These are phyloP conservation scores for Trogon surrucura DNA, from an alignment of 2,113 vertebrate genomes.

Conservation along the genomic window DNA sequence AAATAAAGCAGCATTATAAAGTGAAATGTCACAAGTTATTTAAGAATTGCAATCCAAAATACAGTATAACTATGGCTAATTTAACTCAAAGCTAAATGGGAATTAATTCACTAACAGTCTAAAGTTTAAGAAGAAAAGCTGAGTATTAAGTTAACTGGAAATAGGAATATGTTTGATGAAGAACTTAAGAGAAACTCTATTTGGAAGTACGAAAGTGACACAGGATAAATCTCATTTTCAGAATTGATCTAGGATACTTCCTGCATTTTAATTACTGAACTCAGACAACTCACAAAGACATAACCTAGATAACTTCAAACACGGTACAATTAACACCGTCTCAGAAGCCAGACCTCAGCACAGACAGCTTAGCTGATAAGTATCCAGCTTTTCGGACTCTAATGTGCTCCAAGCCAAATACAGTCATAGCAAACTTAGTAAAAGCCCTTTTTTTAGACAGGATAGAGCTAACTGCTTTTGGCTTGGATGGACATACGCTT, in stretches of 20 bases:
- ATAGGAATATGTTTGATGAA: not conserved
- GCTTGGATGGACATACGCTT: too few relatives aligned
- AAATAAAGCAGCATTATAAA: not conserved
- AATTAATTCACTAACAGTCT: not conserved
- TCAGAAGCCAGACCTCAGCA: not conserved
- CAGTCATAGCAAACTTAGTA: fast-evolving
- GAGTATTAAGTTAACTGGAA: not conserved
- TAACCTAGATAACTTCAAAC: not conserved
- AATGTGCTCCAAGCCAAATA: not conserved
- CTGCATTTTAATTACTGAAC: not conserved
- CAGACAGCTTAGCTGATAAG: not conserved
- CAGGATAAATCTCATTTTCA: not conserved
- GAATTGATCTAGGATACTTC: not conserved
- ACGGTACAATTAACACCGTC: not conserved
- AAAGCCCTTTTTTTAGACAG: not conserved
- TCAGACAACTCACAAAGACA: not conserved
- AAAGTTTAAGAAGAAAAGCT: not conserved
- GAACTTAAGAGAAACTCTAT: not conserved
- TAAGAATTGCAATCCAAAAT: not conserved
- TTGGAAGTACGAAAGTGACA: not conserved
- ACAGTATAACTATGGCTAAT: not conserved
- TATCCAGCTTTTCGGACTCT: not conserved
- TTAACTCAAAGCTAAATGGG: not conserved
- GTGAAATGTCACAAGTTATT: not conserved
- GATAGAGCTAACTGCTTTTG: not conserved